Conservation (phyloP, 37 sponge, comb jelly and placozoan species). For the Chondrilla cf. caribensis region DNA sequence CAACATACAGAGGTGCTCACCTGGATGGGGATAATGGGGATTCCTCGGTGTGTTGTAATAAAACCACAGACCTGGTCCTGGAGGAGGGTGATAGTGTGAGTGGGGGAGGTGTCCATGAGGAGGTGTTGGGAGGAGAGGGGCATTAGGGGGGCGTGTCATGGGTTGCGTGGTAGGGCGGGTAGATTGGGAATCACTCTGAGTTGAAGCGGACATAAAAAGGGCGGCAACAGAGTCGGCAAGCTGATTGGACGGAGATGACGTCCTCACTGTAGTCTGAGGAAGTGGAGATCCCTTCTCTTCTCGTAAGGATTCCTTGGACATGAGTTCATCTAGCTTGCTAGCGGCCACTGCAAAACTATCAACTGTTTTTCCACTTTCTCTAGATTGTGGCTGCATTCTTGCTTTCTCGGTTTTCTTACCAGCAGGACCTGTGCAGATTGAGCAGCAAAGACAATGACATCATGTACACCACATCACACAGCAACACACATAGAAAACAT, state of each 20-base stretch:
- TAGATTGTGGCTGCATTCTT: background rate
- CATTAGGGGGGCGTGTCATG: conserved; percentile 10
- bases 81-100: background rate
- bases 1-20: too few relatives aligned
- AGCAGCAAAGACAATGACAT: too few relatives aligned
- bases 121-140: background rate
- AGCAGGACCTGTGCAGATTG: background rate
- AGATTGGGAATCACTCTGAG: background rate
- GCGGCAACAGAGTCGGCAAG: conserved; percentile 7
- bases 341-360: background rate
- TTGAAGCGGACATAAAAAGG: background rate
- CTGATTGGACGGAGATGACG: background rate
- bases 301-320: background rate
- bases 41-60: too few relatives aligned
- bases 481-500: too few relatives aligned
- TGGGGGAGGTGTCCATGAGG: background rate
- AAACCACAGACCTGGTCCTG: too few relatives aligned
- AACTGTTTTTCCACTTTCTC: background rate
- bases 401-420: background rate
- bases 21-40: too few relatives aligned
- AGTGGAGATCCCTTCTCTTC: background rate
- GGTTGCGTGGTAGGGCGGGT: background rate
- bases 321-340: background rate
- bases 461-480: too few relatives aligned
- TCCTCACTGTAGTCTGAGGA: background rate